Evolutionary conservation across 2,797 vertebrate genomes (phyloP).

Genomic region (Triplophysa bombifrons): DNA sequence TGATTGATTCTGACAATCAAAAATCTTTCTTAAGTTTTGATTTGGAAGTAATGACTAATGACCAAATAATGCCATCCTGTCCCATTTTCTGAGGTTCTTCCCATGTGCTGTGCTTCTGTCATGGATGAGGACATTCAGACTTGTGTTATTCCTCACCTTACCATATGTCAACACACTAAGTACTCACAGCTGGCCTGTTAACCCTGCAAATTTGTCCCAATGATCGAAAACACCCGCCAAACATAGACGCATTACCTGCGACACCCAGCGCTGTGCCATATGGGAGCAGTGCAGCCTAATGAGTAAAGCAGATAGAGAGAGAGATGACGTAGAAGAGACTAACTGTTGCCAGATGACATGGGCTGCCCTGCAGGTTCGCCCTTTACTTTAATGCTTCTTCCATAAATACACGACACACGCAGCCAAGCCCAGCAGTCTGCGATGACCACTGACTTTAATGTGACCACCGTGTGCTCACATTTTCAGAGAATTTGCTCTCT

Average conservation of each 20-base stretch:
- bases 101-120: background rate
- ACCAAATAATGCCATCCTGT: background rate
- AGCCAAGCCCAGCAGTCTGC: slow-evolving; percentile 30
- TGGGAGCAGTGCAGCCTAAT: slow-evolving; percentile 60
- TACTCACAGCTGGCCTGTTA: slow-evolving; percentile 55
- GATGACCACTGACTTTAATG: slow-evolving; percentile 42
- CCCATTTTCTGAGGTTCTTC: background rate
- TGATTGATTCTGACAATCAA: too few relatives aligned
- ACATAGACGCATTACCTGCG: slow-evolving; percentile 33
- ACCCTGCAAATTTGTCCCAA: slow-evolving; percentile 37
- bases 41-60: too few relatives aligned
- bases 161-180: slow-evolving; percentile 55
- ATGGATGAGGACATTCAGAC: background rate
- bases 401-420: slow-evolving; percentile 45
- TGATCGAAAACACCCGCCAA: slow-evolving; percentile 11
- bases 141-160: slow-evolving; percentile 38
- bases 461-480: slow-evolving; percentile 7
- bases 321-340: slow-evolving; percentile 47
- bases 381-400: slow-evolving; percentile 35
- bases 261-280: slow-evolving; percentile 40
- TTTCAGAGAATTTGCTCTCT: slow-evolving; percentile 25
- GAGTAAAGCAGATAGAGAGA: slow-evolving; percentile 62
- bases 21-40: too few relatives aligned
- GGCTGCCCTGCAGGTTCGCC: slow-evolving; percentile 43
- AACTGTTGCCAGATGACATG: slow-evolving; percentile 73